These are phyloP conservation scores for Gobio occitaniae DNA, from an alignment of 2,797 vertebrate species.

Conservation along the genomic window DNA sequence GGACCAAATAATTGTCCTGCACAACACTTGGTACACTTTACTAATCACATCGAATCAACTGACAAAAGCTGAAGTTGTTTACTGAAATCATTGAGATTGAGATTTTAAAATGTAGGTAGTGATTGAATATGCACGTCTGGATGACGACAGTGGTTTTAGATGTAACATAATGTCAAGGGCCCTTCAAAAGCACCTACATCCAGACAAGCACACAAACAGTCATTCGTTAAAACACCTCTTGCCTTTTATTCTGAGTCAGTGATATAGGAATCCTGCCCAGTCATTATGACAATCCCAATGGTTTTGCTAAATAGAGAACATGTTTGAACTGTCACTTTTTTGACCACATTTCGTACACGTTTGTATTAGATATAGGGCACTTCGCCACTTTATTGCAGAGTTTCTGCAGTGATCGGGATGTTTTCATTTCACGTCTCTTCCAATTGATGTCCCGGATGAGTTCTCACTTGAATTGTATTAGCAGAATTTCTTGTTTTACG, in stretches of 20 bases:
- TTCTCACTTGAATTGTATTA: slow-evolving; percentile 21
- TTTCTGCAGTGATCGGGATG: slow-evolving; percentile 45
- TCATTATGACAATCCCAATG: slow-evolving; percentile 53
- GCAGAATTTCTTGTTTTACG: not conserved
- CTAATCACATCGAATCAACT: not conserved
- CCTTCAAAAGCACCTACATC: not conserved
- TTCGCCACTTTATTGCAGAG: slow-evolving; percentile 73
- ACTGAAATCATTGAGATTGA: not conserved
- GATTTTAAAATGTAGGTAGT: not conserved
- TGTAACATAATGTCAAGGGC: not conserved
- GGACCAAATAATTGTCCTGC: slow-evolving; percentile 22
- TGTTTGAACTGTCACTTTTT: slow-evolving; percentile 14
- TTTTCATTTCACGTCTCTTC: slow-evolving; percentile 1
- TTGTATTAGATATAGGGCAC: slow-evolving; percentile 63
- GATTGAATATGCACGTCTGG: not conserved
- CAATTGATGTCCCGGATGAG: not conserved
- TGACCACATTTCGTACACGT: slow-evolving; percentile 35
- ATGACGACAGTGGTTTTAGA: not conserved
- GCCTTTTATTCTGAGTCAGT: slow-evolving; percentile 17
- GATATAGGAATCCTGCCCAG: slow-evolving; percentile 19
- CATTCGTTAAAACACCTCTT: slow-evolving; percentile 8
- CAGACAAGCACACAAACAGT: slow-evolving; percentile 7
- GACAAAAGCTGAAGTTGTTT: slow-evolving; percentile 3
- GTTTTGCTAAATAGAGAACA: slow-evolving; percentile 14
- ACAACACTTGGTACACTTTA: not conserved